Percentiles rank a stretch among this genome's conserved stretches.
Conservation (phyloP, 2,888 invertebrate species). For the Trissoscelio sp. region DNA sequence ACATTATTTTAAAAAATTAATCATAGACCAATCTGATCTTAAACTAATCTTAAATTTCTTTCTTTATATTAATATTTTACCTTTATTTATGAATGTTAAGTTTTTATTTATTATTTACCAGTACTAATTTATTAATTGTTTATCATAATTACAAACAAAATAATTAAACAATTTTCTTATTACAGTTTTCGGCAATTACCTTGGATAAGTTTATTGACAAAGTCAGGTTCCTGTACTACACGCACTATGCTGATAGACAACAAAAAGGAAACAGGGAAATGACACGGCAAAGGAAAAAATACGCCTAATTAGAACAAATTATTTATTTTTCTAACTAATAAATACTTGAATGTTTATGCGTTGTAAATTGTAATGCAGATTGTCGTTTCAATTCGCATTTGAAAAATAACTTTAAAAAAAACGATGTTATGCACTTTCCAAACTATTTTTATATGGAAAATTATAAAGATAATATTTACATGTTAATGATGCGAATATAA, state of each 20-base stretch:
- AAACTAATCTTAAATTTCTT: too few species aligned
- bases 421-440: slow-evolving; percentile 3
- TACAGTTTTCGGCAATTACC: slow-evolving; percentile 12
- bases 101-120: too few species aligned
- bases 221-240: slow-evolving; percentile 47
- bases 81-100: too few species aligned
- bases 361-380: neutral
- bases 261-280: slow-evolving; percentile 37
- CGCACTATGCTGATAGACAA: slow-evolving; percentile 36
- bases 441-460: slow-evolving; percentile 43
- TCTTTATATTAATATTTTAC: too few species aligned
- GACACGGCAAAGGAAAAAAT: slow-evolving; percentile 18
- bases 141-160: too few species aligned
- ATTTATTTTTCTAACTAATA: slow-evolving; percentile 32
- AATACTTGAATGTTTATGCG: neutral
- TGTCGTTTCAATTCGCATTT: too few species aligned
- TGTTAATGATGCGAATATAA: neutral
- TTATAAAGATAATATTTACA: slow-evolving; percentile 2
- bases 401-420: slow-evolving; percentile 1
- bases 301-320: slow-evolving; percentile 21
- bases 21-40: too few species aligned
- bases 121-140: too few species aligned
- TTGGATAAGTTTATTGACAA: slow-evolving; percentile 18
- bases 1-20: too few species aligned
- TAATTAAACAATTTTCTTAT: slow-evolving; percentile 11